Evolutionary conservation across 2,113 vertebrate species (phyloP), one percentile per base, ranked within the genome.

Genomic region (Tautogolabrus adspersus): DNA sequence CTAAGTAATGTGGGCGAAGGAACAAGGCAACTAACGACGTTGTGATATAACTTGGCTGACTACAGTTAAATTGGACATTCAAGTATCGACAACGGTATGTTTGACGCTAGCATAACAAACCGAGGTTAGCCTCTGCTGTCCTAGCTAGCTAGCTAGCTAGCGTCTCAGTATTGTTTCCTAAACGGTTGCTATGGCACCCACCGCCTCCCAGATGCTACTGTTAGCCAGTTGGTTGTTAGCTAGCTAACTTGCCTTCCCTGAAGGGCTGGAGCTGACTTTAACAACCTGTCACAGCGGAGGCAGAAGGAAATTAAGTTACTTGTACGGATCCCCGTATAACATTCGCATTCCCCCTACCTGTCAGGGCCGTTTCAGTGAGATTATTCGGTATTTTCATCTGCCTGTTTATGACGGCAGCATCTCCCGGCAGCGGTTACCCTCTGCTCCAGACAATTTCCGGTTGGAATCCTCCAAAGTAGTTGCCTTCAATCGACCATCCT

Each of bases 181-280:
- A 40, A 77, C 82, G 91, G 93, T 93, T 93, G 93, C 93, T 93
- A 93, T 93, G 93, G 91, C 84, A 93, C 46, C 93, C 91, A 86
- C 75, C 67, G 82, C 87, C 88, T 87, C 77, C 75, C 83, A 38
- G 76, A 75, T 67, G 87, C 88, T 83, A 75, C 3, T 23, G 56
- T 74, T 73, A 85, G 46, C 62, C 19, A 67, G 69, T 74, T 66
- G 77, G 38, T 46, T 66, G 72, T 65, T 76, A 64, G 66, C 72
- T 55, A 37, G 55, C n/a, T 49, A 66, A 52, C 63, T 62, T 6
- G 26, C 30, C 10, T 46, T 38, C 22, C 21, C 16, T 23, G 19
- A 69, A 72, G 40, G 58, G 13, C 38, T 15, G 1, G 51, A 44
- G 52, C 46, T 21, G 61, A 74, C 26, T 61, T 79, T 71, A 19